Evolutionary conservation across 2,797 vertebrate genomes (phyloP).

Genomic region (Pseudomugil tenellus): DNA sequence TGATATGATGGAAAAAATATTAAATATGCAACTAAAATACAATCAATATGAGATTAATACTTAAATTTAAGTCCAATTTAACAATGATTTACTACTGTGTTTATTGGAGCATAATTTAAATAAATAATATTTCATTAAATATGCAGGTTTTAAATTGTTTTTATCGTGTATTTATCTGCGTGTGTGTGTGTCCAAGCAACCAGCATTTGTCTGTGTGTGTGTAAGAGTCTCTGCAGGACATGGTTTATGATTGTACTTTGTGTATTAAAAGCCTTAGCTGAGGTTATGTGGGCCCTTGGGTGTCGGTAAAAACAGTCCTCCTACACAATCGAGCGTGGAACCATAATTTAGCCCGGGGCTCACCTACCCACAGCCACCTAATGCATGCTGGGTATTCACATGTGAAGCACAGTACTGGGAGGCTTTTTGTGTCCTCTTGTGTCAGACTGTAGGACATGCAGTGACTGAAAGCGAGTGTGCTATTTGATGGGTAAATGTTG

Average conservation of each 20-base stretch:
- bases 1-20: background rate
- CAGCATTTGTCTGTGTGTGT: slow-evolving; percentile 7
- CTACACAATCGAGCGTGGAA: slow-evolving; percentile 78
- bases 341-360: slow-evolving; percentile 78
- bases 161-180: background rate
- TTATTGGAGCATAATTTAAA: background rate
- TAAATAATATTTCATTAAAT: slow-evolving; percentile 7
- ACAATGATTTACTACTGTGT: background rate
- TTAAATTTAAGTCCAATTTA: background rate
- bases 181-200: slow-evolving; percentile 7
- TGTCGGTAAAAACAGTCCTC: slow-evolving; percentile 80
- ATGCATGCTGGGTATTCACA: slow-evolving; percentile 83
- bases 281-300: slow-evolving; percentile 79
- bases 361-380: slow-evolving; percentile 83
- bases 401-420: slow-evolving; percentile 62
- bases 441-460: slow-evolving; percentile 44
- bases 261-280: slow-evolving; percentile 81
- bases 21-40: background rate
- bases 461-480: slow-evolving; percentile 15
- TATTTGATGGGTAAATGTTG: slow-evolving; percentile 16
- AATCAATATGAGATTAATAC: slow-evolving; percentile 2
- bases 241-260: slow-evolving; percentile 51
- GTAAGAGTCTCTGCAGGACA: slow-evolving; percentile 46
- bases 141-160: slow-evolving; percentile 1
- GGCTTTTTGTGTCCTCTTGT: slow-evolving; percentile 45